Evolutionary conservation across 2,888 invertebrate species (phyloP), one percentile per base, ranked within the genome.

Genomic region (Orthosia cruda): DNA sequence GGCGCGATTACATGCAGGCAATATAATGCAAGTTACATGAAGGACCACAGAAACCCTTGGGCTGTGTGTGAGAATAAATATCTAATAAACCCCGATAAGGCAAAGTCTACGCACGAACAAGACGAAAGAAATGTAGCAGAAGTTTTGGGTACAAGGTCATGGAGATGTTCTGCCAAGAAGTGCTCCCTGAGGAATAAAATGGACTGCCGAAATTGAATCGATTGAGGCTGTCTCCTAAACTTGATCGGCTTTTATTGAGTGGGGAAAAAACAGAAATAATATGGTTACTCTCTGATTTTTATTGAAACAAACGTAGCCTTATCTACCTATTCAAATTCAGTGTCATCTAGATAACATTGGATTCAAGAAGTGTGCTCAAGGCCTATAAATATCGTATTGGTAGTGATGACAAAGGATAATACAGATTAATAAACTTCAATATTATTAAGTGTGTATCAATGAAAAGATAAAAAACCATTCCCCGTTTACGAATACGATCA

Each of bases 51-150:
- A 40, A 9, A 40, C 87, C 89, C 90, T 90, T 87, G 87, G 89
- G 87, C 78, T 83, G 83, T 87, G 84, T 87, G 87, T 89, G 89
- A 77, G 93, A 92, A 95, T 95, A 95, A 95, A 96, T 96, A 96
- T 95, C 93, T 95, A 95, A 96, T 95, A 95, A 94, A 94, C 91
- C 89, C 88, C 90, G 92, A 95, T 95, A 95, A 94, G 93, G 91
- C 89, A 84, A 88, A 83, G 84, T 90, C 91, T 77, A 84, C 83
- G 88, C 90, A 90, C 88, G 89, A 32, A 26, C 52, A 61, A 52
- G 49, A 26, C 50, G 55, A 45, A 67, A 47, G 49, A 67, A 83
- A 68, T n/a, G n/a, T 47, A 26, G 11, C 80, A 82, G 83, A 82
- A 82, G 81, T 81, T 82, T 78, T 74, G 67, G 58, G 62, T 40